Base-by-base conservation (phyloP, 1,140 invertebrate genomes). In the Myzus persicae region DNA sequence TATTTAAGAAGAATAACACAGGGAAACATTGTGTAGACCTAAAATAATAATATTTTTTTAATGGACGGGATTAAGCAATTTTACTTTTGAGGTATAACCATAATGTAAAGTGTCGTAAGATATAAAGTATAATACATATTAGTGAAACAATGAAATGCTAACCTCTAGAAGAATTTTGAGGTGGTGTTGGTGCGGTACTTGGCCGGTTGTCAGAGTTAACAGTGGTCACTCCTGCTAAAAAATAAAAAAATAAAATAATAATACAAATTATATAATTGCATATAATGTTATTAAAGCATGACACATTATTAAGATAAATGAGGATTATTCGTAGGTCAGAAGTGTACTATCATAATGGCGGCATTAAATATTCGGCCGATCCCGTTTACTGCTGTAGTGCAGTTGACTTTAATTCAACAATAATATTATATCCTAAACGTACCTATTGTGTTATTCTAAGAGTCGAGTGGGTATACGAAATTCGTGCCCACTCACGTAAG, bases 151-250 rank as follows among this genome's bases (percentile, higher is more conserved):
- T 76, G 6, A 76, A 76, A 76, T 14, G n/a, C 59, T n/a, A 76
- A 93, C 91, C 91, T 93, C 51, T 93, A 38, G 91, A 93, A 26
- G 91, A 40, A 51, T 93, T 85, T 84, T 84, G 91, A 85, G 91
- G 91, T n/a, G 91, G 76, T 48, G 91, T 84, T 93, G 91, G 91
- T 44, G 91, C 91, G 2, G 91, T 93, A 54, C 26, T 93, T 51
- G 91, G 91, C 91, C 91, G n/a, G 18, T 93, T 93, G 81, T 93
- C 81, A 93, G 91, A 84, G 46, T 93, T 84, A 85, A 93, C 91
- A 42, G 91, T 85, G 36, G 91, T 93, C 36, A 93, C 76, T 84
- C 91, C 91, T 84, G 91, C 91, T 93, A 42, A 82, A 93, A 92
- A 84, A 93, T 20, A 84, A 51, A 90, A 44, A 20, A 42, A 90